Evolutionary conservation across 2,113 vertebrate species (phyloP).

Genomic region (Oreocharis arfaki): DNA sequence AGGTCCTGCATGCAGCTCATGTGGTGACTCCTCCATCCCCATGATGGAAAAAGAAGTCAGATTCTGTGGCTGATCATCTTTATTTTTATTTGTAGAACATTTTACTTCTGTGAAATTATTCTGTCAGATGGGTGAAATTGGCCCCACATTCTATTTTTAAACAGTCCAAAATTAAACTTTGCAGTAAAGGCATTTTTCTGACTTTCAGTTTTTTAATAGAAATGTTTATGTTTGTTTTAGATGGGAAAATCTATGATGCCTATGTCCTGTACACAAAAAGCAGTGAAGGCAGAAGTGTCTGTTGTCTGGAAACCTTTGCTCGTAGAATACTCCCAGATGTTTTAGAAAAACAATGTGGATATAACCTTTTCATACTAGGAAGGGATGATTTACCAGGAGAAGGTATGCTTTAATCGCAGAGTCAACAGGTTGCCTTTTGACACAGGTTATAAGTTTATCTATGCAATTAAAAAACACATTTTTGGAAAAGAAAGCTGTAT

Average conservation of each 20-base stretch:
- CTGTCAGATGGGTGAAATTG: not conserved
- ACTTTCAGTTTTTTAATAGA: not conserved
- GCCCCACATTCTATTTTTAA: not conserved
- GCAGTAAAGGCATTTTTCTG: not conserved
- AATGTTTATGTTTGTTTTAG: slow-evolving; percentile 56
- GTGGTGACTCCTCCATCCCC: not conserved
- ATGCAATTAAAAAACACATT: not conserved
- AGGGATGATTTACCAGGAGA: slow-evolving; percentile 84
- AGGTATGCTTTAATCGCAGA: slow-evolving; percentile 69
- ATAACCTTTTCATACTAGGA: slow-evolving; percentile 85
- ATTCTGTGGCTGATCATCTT: not conserved
- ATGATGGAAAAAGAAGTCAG: not conserved
- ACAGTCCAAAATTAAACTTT: not conserved
- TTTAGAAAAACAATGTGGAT: slow-evolving; percentile 85
- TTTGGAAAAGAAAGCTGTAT: not conserved
- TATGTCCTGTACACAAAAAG: slow-evolving; percentile 79
- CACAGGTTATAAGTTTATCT: not conserved
- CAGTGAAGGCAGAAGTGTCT: not conserved
- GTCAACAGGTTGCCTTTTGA: not conserved
- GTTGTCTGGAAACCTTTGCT: slow-evolving; percentile 67
- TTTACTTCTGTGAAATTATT: not conserved
- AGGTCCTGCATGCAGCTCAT: not conserved
- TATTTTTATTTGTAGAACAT: not conserved
- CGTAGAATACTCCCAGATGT: slow-evolving; percentile 78
- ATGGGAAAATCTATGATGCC: slow-evolving; percentile 87